These are phyloP conservation scores for Atta cephalotes DNA, from an alignment of 1,140 invertebrate species.

Conservation along the genomic window DNA sequence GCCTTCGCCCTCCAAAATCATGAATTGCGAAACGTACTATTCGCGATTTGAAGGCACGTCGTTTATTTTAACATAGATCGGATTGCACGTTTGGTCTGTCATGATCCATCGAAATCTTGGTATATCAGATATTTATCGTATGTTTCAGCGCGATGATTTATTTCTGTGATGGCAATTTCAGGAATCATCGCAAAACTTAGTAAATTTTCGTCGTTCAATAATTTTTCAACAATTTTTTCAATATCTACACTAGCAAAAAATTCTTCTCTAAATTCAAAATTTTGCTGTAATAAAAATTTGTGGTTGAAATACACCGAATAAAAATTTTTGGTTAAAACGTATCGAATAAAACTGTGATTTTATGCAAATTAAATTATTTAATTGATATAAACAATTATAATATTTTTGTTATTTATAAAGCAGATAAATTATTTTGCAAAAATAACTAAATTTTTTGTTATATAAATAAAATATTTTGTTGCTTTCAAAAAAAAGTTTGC, in stretches of 20 bases:
- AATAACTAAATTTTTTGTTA: too few species aligned
- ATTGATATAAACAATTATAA: too few species aligned
- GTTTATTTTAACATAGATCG: slow-evolving; percentile 47
- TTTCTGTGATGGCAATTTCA: neutral
- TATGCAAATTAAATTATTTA: too few species aligned
- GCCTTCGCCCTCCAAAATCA: slow-evolving; percentile 23
- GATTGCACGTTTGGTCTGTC: slow-evolving; percentile 8
- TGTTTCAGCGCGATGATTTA: neutral
- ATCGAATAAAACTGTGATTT: too few species aligned
- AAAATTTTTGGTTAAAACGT: too few species aligned
- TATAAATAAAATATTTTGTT: too few species aligned
- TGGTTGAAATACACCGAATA: too few species aligned
- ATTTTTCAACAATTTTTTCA: neutral
- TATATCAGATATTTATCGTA: neutral
- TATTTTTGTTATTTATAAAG: too few species aligned
- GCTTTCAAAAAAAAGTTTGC: neutral
- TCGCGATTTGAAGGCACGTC: slow-evolving; percentile 48
- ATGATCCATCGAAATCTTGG: neutral
- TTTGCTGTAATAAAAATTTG: too few species aligned
- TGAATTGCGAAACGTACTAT: slow-evolving; percentile 59
- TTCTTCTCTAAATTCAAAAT: too few species aligned
- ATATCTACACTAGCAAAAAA: neutral
- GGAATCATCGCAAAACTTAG: neutral
- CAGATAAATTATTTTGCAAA: too few species aligned
- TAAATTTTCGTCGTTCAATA: neutral